Evolutionary conservation across 2,888 invertebrate genomes (phyloP).

Genomic region (Eupithecia vulgata): DNA sequence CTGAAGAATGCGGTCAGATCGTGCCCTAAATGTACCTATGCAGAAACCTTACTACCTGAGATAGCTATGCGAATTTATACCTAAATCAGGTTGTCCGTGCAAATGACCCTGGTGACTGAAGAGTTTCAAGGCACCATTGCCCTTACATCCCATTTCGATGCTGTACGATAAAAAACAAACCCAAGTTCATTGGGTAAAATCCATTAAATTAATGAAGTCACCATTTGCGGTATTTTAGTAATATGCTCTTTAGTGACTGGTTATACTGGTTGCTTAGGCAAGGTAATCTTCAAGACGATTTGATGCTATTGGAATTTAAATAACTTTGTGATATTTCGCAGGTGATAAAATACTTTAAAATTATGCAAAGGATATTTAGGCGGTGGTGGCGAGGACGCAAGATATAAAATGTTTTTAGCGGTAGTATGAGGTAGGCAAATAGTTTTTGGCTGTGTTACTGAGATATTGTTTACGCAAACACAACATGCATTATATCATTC

Average conservation of each 20-base stretch:
- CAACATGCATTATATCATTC: constrained; percentile 54
- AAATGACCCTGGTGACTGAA: constrained; percentile 32
- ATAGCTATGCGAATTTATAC: constrained; percentile 13
- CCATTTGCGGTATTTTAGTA: constrained; percentile 50
- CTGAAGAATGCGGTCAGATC: constrained; percentile 50
- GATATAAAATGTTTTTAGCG: constrained; percentile 32
- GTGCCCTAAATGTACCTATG: constrained; percentile 44
- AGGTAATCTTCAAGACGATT: constrained; percentile 43
- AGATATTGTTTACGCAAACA: constrained; percentile 62
- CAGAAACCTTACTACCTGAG: background rate
- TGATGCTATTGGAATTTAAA: constrained; percentile 50
- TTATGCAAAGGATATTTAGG: constrained; percentile 41
- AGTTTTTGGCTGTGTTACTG: constrained; percentile 46
- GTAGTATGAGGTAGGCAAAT: constrained; percentile 25
- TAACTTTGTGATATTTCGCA: constrained; percentile 49
- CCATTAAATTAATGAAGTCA: constrained; percentile 28
- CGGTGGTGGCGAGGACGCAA: constrained; percentile 29
- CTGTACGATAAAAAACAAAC: constrained; percentile 6
- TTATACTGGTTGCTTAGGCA: constrained; percentile 50
- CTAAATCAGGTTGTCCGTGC: constrained; percentile 17
- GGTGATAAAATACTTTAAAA: constrained; percentile 42
- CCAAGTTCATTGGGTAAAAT: background rate
- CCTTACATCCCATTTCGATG: background rate
- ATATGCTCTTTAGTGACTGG: constrained; percentile 53
- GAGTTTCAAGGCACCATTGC: background rate